Percentiles rank a stretch among this genome's conserved stretches.
These are phyloP conservation scores for Psittacara wagleri DNA, from an alignment of 2,113 vertebrate species.

Conservation along the genomic window DNA sequence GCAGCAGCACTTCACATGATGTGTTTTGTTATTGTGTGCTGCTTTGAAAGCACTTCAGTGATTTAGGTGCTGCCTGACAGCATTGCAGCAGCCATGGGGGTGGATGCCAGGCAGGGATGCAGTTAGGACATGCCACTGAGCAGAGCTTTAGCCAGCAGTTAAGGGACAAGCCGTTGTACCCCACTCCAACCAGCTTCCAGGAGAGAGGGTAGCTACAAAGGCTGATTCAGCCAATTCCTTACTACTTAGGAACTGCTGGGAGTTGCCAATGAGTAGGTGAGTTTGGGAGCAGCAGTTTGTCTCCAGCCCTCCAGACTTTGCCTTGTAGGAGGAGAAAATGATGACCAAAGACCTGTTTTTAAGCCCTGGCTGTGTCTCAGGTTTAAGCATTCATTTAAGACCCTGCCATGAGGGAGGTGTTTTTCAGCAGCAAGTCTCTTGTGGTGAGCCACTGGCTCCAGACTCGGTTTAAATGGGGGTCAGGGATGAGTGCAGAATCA, in stretches of 20 bases:
- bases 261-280: neutral
- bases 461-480: neutral
- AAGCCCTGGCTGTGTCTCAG: neutral
- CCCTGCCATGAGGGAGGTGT: neutral
- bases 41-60: neutral
- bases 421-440: neutral
- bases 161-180: neutral
- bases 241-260: neutral
- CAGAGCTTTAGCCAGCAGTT: neutral
- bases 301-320: neutral
- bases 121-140: neutral
- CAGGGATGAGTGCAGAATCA: neutral
- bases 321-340: accelerated
- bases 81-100: neutral
- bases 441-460: neutral
- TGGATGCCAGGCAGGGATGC: neutral
- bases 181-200: neutral
- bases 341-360: neutral
- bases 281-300: neutral
- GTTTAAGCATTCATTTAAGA: neutral
- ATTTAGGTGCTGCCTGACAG: neutral
- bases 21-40: neutral
- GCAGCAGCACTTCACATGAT: neutral
- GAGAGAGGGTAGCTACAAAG: neutral
- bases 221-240: neutral